Evolutionary conservation across 1,140 invertebrate species (phyloP), one percentile per base, ranked within the genome.

Genomic region (Antheraea mylitta): DNA sequence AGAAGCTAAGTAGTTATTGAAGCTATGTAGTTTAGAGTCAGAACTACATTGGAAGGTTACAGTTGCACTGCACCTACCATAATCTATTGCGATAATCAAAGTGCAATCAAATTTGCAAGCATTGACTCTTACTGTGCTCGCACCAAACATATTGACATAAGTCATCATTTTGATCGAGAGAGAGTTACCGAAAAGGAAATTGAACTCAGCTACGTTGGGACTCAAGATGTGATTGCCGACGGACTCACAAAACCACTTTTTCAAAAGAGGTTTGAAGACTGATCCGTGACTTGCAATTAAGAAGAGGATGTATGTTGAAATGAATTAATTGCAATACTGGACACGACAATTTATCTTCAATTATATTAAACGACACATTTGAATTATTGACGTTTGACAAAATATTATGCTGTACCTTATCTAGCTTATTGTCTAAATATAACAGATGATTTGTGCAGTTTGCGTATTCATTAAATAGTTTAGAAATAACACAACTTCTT

Each of bases 121-220:
- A n/a, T n/a, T n/a, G n/a, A n/a, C n/a, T n/a, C n/a, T n/a, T 82
- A 80, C 58, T 79, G 87, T 61, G 72, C 68, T 37, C 58, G 79
- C 61, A 82, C 74, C 19, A 90, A 88, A 68, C 82, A 86, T 68
- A 84, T 87, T 59, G 82, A 85, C 73, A 63, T 87, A 10, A 65
- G 80, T 65, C 77, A 84, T 74, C 79, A 86, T 58, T 83, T 82
- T 66, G 45, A 89, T 64, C 81, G 83, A 79, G 84, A 83, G 45
- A 71, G 67, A 62, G 66, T 76, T 67, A 60, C 73, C 48, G 58
- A 67, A 10, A 74, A 72, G 63, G 36, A 70, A 69, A 58, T 85
- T 18, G 18, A 58, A 68, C n/a, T 87, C 58, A 53, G 67, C 59
- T 81, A 82, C 68, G 18, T 73, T 53, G 64, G 59, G 16, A 83